Evolutionary conservation across 2,888 invertebrate genomes (phyloP).

Genomic region (Callinectes sapidus): DNA sequence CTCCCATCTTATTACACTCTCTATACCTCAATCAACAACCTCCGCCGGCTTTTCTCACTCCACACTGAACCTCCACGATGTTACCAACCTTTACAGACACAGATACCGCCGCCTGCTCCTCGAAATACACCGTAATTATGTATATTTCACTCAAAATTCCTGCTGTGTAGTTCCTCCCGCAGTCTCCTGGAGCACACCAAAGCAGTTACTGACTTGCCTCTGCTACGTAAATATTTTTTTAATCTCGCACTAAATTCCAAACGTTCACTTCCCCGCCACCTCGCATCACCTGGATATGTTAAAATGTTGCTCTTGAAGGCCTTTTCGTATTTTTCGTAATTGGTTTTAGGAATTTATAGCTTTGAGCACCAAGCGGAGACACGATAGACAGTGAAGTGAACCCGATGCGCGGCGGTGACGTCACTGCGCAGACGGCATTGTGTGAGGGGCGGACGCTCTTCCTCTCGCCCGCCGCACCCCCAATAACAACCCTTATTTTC

Average conservation of each 20-base stretch:
- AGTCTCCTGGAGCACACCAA: conserved; percentile 59
- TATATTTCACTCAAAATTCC: conserved; percentile 68
- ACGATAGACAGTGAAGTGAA: conserved; percentile 61
- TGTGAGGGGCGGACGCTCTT: conserved; percentile 68
- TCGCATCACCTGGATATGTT: neutral
- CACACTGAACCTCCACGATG: conserved; percentile 9
- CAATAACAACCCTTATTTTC: neutral
- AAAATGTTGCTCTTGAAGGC: neutral
- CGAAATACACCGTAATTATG: conserved; percentile 52
- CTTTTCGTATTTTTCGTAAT: conserved; percentile 3
- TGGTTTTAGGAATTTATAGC: neutral
- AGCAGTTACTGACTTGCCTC: conserved; percentile 63
- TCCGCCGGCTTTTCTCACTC: conserved; percentile 18
- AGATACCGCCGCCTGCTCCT: neutral
- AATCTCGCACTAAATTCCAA: neutral
- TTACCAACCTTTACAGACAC: conserved; percentile 54
- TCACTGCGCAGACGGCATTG: conserved; percentile 67
- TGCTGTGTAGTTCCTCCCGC: conserved; percentile 54
- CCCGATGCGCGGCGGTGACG: conserved; percentile 63
- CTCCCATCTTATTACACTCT: conserved; percentile 49
- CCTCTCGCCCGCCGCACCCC: neutral
- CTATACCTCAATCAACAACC: neutral
- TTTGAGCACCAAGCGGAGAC: neutral
- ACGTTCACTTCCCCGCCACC: neutral
- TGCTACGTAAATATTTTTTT: conserved; percentile 41